Percentiles rank a stretch among this genome's conserved stretches.
Conservation (phyloP, 1,140 invertebrate species). For the Nephotettix cincticeps region DNA sequence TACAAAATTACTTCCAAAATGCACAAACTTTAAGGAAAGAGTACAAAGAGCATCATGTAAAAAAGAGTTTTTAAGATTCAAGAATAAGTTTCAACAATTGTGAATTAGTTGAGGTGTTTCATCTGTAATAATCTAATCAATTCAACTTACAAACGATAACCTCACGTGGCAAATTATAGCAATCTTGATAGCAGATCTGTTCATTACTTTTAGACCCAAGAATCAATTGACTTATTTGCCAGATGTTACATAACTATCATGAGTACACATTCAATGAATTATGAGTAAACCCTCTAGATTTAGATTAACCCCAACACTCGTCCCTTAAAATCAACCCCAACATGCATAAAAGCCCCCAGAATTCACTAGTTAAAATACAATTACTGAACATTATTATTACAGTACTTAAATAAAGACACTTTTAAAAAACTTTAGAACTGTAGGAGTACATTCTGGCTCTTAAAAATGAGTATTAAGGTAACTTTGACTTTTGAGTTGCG, state of each 20-base stretch:
- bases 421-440: not conserved
- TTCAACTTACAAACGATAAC: not conserved
- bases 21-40: not conserved
- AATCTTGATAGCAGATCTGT: not conserved
- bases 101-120: not conserved
- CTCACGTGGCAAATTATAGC: not conserved
- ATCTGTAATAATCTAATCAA: not conserved
- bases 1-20: conserved; percentile 19
- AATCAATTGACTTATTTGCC: not conserved
- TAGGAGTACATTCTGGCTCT: not conserved
- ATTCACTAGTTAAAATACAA: not conserved
- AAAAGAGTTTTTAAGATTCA: not conserved
- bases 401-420: not conserved
- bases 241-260: not conserved
- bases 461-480: not conserved
- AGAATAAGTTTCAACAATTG: not conserved
- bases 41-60: not conserved
- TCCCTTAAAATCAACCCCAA: not conserved
- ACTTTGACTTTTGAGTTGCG: not conserved
- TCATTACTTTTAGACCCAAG: not conserved
- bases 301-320: not conserved
- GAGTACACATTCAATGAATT: not conserved
- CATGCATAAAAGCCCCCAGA: not conserved
- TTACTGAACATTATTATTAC: not conserved
- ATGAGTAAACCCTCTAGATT: not conserved